Conservation (phyloP, 2,113 vertebrate genomes). For the Rhineura floridana region DNA sequence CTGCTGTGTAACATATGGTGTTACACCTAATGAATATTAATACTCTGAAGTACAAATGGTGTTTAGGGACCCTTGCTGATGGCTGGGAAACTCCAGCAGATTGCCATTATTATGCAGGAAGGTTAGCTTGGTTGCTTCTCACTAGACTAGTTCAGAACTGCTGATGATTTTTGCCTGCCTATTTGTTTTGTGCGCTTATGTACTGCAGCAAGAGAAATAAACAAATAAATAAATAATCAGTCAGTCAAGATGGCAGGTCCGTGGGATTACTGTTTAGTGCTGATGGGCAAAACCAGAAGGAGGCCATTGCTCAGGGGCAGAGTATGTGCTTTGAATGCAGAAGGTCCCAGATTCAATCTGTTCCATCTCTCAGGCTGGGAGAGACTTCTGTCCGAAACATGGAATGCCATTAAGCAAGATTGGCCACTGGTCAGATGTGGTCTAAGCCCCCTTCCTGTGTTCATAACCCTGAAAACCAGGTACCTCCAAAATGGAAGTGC, state of each 20-base stretch:
- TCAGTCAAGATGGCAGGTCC: neutral
- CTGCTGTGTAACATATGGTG: constrained; percentile 82
- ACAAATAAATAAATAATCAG: neutral
- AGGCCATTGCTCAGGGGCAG: neutral
- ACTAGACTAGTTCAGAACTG: constrained; percentile 58
- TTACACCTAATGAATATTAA: constrained; percentile 85
- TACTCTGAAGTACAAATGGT: constrained; percentile 73
- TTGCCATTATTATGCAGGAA: constrained; percentile 70
- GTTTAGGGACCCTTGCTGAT: constrained; percentile 70
- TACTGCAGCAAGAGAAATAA: neutral
- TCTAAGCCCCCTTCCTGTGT: neutral
- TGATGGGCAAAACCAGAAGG: neutral
- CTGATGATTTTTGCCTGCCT: constrained; percentile 20
- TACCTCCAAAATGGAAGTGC: neutral
- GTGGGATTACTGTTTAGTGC: neutral
- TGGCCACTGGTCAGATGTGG: no score
- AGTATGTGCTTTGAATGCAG: neutral
- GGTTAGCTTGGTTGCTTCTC: constrained; percentile 67
- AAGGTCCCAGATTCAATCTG: neutral
- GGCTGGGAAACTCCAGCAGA: constrained; percentile 76
- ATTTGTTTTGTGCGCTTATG: neutral
- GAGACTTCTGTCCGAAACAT: neutral
- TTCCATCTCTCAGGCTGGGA: neutral
- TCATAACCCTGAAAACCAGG: neutral
- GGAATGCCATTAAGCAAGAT: no score